A percentile compares a stretch with the other conserved stretches of the same genome.
Evolutionary conservation across 2,888 invertebrate genomes (phyloP).

Genomic region (Crocallis elinguaria): DNA sequence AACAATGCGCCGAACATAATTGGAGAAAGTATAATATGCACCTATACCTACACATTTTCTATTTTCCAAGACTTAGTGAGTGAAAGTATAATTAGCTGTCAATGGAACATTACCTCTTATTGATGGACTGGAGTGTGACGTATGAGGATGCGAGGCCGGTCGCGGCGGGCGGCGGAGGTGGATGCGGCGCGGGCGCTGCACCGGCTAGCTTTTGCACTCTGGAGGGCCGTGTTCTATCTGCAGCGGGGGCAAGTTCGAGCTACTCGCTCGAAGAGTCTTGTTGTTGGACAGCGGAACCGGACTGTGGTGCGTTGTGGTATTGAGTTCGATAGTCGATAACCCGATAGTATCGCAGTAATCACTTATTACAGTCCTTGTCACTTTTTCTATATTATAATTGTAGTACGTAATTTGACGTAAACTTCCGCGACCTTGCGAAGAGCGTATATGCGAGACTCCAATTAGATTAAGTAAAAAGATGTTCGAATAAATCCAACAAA

Average conservation of each 20-base stretch:
- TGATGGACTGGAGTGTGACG: constrained; percentile 29
- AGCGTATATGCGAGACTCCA: no score
- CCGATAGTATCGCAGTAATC: no score
- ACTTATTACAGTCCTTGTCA: no score
- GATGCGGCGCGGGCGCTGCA: constrained; percentile 87
- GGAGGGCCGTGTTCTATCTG: constrained; percentile 90
- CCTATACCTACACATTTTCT: constrained; percentile 18
- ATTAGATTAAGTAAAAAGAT: background rate
- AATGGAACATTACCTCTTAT: constrained; percentile 21
- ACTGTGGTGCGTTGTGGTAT: constrained; percentile 55
- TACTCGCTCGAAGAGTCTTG: constrained; percentile 55
- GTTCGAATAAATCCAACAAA: background rate
- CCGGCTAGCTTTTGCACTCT: constrained; percentile 89
- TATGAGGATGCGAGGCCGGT: constrained; percentile 62
- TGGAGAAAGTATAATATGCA: constrained; percentile 14
- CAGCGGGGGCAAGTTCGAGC: constrained; percentile 73
- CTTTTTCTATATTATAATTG: no score
- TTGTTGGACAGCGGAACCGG: constrained; percentile 36
- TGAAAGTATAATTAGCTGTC: constrained; percentile 20
- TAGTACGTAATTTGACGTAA: no score
- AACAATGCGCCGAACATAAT: background rate
- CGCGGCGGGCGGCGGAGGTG: constrained; percentile 59
- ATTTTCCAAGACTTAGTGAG: constrained; percentile 30
- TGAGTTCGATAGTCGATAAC: no score
- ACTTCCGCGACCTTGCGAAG: no score